Base-by-base conservation (phyloP, 2,113 vertebrate genomes). In the Paedocypris sp. region DNA sequence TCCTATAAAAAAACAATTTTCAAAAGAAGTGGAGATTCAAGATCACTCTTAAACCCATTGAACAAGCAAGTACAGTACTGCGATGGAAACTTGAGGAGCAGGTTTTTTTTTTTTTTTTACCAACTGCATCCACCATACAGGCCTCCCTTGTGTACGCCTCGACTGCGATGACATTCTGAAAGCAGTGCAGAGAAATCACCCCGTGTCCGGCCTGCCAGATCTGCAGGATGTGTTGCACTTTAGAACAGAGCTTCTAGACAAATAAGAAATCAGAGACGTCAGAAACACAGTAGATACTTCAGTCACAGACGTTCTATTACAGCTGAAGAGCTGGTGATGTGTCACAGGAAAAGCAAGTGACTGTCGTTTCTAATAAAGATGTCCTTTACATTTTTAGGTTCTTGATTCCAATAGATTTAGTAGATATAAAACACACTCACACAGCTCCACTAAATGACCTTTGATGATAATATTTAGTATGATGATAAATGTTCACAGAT, bases 141-240 rank as follows among this genome's bases (percentile, higher is more conserved):
- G 91, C 82, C 67, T 96, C 93, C 22, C 92, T 75, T 0, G 92
- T 96, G 64, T 88, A 94, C 0, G 93, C 93, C 75, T 95, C 94
- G 1, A 87, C 87, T 0, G 93, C 87, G 7, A 92, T 82, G 5
- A 85, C 80, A 1, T 83, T 90, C 74, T 95, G 93, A 77, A 97
- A 97, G 67, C 94, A 97, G 50, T 92, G 92, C 60, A 97, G 66
- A 1, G 90, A 93, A 62, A 97, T 41, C 3, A 93, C 82, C 0
- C 94, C 92, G 0, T 75, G 84, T 1, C 81, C 88, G 0, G 82
- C 81, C 0, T 35, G 79, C 93, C 94, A 96, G 66, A 94, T 89
- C 70, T 92, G 89, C 64, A 93, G 80, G 71, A 96, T 95, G 54
- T 82, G 89, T 68, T 71, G 77, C 38, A 93, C 85, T 73, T 95